Percentiles rank a stretch among this genome's conserved stretches.
Evolutionary conservation across 1,140 invertebrate species (phyloP).

Genomic region (Daktulosphaira vitifoliae): DNA sequence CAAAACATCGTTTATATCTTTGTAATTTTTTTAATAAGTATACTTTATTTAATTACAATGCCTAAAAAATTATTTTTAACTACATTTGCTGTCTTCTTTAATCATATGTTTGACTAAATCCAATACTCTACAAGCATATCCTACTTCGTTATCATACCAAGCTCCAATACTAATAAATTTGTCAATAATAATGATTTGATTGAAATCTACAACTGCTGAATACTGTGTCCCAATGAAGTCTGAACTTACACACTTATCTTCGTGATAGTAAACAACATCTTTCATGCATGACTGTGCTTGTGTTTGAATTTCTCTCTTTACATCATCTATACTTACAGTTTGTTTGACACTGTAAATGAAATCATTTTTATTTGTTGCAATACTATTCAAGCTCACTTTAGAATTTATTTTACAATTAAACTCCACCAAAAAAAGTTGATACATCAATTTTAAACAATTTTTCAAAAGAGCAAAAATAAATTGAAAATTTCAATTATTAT

Average conservation of each 20-base stretch:
- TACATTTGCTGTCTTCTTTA: too few species aligned
- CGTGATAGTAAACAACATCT: not conserved
- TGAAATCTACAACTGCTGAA: not conserved
- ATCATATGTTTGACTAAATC: not conserved
- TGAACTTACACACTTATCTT: not conserved
- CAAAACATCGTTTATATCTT: too few species aligned
- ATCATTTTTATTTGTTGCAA: too few species aligned
- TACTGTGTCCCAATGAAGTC: not conserved
- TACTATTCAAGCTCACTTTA: too few species aligned
- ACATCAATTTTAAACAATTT: too few species aligned
- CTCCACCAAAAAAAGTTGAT: too few species aligned
- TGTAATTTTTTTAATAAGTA: too few species aligned
- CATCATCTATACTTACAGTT: not conserved
- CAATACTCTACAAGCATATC: not conserved
- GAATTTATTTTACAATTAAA: too few species aligned
- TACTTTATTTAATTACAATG: too few species aligned
- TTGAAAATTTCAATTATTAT: too few species aligned
- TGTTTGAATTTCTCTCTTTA: not conserved
- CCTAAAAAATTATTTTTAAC: too few species aligned
- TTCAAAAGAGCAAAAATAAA: too few species aligned
- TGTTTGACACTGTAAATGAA: not conserved
- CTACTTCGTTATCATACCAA: constrained; percentile 7
- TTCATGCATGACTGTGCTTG: not conserved
- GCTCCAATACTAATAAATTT: not conserved
- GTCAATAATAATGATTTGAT: not conserved